Conservation (phyloP, 37 sponge, comb jelly and placozoan genomes). For the Diacarnus erythraeanus region DNA sequence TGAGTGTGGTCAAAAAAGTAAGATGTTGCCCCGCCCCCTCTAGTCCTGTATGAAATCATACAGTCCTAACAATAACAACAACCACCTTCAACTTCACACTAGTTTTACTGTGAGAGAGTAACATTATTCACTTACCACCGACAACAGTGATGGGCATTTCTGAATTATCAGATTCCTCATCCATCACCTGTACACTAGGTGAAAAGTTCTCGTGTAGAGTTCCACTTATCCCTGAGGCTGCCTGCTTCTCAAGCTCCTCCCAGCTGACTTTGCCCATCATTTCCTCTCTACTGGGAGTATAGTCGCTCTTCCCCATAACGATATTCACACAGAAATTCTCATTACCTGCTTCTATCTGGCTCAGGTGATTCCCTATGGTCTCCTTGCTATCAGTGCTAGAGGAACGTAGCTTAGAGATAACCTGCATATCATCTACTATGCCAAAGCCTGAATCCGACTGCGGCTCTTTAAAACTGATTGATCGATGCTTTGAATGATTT, state of each 20-base stretch:
- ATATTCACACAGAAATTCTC: not conserved
- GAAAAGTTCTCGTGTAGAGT: conserved; percentile 12
- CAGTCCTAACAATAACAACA: no score
- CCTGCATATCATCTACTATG: not conserved
- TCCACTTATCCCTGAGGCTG: conserved; percentile 15
- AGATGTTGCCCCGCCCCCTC: no score
- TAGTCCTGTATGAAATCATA: no score
- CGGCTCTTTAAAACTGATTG: not conserved
- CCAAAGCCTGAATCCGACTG: not conserved
- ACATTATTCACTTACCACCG: conserved; percentile 31
- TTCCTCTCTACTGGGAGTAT: conserved; percentile 12
- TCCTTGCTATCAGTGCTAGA: not conserved
- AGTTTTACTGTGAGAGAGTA: no score
- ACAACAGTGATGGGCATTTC: conserved; percentile 37
- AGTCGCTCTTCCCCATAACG: conserved; percentile 31
- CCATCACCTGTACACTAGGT: conserved; percentile 36
- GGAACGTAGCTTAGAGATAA: not conserved
- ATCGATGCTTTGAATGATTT: not conserved
- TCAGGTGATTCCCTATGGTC: not conserved
- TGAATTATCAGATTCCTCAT: conserved; percentile 47
- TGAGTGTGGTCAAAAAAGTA: no score
- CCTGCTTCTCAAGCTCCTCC: conserved; percentile 29
- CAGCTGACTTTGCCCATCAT: conserved; percentile 1
- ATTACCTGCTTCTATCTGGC: not conserved
- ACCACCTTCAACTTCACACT: no score